Evolutionary conservation across 2,113 vertebrate species (phyloP).

Genomic region (Brienomyrus brachyistius): DNA sequence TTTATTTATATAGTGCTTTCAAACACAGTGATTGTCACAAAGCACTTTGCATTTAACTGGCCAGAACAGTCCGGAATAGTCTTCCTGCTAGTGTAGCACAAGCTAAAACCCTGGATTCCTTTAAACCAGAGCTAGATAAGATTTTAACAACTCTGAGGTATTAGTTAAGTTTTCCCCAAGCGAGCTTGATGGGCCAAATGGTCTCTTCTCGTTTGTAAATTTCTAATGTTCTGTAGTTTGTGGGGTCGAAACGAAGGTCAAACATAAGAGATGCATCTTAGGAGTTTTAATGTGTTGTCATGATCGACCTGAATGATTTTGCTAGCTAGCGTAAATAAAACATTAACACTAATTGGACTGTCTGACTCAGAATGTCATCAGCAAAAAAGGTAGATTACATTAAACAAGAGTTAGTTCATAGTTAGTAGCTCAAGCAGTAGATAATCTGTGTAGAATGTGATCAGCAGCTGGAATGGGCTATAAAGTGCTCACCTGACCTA

Average conservation of each 20-base stretch:
- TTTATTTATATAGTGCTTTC: too few species aligned
- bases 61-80: too few species aligned
- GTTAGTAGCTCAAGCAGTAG: neutral
- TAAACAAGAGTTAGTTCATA: neutral
- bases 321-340: neutral
- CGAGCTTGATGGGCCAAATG: too few species aligned
- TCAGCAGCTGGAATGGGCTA: neutral
- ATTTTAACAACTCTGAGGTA: too few species aligned
- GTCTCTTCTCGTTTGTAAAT: too few species aligned
- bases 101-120: too few species aligned
- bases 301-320: slow-evolving; percentile 28
- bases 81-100: too few species aligned
- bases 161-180: too few species aligned
- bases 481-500: neutral
- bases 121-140: too few species aligned
- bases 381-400: neutral
- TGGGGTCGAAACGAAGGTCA: neutral
- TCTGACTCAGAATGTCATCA: neutral
- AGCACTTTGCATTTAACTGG: too few species aligned
- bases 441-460: neutral
- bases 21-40: too few species aligned
- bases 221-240: neutral
- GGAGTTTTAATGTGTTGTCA: neutral
- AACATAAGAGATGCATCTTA: neutral
- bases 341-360: neutral